Base-by-base conservation (phyloP, 2,888 invertebrate species). In the Xestia xanthographa region DNA sequence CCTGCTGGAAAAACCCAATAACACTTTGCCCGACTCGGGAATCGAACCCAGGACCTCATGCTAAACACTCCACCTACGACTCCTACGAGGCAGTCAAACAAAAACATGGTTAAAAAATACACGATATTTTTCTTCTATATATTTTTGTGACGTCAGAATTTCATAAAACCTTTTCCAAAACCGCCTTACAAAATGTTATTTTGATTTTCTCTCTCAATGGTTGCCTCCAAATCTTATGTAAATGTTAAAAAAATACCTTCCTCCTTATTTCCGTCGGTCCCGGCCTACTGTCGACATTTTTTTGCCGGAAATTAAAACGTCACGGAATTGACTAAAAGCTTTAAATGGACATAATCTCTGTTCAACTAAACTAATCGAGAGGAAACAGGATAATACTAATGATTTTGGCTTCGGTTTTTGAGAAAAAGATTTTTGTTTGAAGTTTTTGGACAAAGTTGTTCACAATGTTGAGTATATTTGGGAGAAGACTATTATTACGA, bases 281-380 rank as follows among this genome's bases (percentile, higher is more conserved):
- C 72, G 63, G 72, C 72, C 68, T 65, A 69, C 72, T 66, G 53
- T 26, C 58, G 85, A 87, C 87, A 88, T 62, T 87, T 90, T 85
- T 84, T 41, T 41, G 9, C 80, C 92, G 93, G 93, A 93, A 93
- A 93, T 93, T 93, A 92, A 92, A 93, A 92, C 90, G 92, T 93
- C 93, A 89, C 82, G 73, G 86, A 88, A 88, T 91, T 88, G 89
- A 89, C 87, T 87, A 89, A 89, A 89, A 89, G 84, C 87, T 82
- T 88, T 86, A 89, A 91, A 90, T 87, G 88, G 86, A 88, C 87
- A 86, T 88, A 88, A 90, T 88, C 84, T 87, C 77, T 72, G 48
- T 75, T 72, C 73, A 65, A 69, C 60, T 78, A 58, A 75, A 82
- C 68, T 79, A 79, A 87, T 81, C 73, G 45, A 69, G n/a, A 17